Conservation (phyloP, 2,888 invertebrate genomes). For the Helobdella robusta region DNA sequence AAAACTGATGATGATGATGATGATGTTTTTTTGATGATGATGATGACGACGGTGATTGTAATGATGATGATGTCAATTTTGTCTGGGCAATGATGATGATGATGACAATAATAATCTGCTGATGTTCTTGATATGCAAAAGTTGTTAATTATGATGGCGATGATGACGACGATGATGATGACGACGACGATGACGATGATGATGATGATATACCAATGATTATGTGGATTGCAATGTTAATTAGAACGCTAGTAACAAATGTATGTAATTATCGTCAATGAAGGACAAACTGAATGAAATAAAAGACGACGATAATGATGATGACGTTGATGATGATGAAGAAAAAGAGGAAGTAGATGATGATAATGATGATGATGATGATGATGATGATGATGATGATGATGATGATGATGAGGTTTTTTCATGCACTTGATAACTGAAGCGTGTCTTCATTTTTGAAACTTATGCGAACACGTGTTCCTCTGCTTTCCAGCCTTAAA, state of each 20-base stretch:
- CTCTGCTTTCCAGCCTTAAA: too few species aligned
- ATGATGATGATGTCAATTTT: background rate
- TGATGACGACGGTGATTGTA: slow-evolving; percentile 3
- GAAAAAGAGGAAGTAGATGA: background rate
- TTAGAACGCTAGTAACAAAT: too few species aligned
- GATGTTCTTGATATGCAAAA: too few species aligned
- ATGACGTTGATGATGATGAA: background rate
- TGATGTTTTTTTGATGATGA: background rate
- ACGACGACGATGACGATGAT: background rate
- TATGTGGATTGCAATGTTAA: too few species aligned
- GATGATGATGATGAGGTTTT: slow-evolving; percentile 18
- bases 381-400: slow-evolving; percentile 24
- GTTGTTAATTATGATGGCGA: background rate
- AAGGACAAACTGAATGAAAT: too few species aligned
- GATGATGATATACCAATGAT: background rate
- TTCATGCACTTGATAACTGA: too few species aligned
- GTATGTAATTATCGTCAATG: too few species aligned
- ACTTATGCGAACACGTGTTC: too few species aligned
- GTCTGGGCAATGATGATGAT: background rate
- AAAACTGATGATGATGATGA: background rate
- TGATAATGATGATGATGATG: slow-evolving; percentile 20
- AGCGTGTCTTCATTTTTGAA: too few species aligned
- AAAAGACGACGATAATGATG: background rate
- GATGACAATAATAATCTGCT: background rate
- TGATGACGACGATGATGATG: background rate